Percentiles rank a stretch among this genome's conserved stretches.
phyloP scores from a whole-genome alignment of 1,140 invertebrate species.

The Papilio glaucus region DNA sequence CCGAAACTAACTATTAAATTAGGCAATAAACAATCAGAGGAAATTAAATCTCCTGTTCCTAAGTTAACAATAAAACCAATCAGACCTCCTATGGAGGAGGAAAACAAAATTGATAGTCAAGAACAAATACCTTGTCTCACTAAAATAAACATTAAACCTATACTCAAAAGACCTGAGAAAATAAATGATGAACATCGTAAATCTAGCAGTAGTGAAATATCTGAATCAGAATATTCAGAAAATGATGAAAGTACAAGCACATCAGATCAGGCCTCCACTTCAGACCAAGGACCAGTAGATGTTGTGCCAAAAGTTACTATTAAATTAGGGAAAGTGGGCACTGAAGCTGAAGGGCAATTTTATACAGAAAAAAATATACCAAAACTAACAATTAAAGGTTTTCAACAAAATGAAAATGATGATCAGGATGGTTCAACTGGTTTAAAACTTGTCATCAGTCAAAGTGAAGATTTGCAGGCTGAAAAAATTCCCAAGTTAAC shows the following conservation, averaged over 20 bases:
- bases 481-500: conserved; percentile 78
- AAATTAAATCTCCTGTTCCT: conserved; percentile 68
- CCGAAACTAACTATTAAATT: conserved; percentile 79
- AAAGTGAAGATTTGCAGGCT: conserved; percentile 64
- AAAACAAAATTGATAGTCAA: conserved; percentile 47
- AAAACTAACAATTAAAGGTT: conserved; percentile 75
- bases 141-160: conserved; percentile 79
- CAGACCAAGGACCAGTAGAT: conserved; percentile 69
- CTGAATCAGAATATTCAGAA: conserved; percentile 81
- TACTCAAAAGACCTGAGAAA: conserved; percentile 73
- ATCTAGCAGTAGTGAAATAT: conserved; percentile 82
- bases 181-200: conserved; percentile 73
- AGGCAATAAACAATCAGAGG: conserved; percentile 65
- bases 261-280: conserved; percentile 73
- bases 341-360: conserved; percentile 75
- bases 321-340: conserved; percentile 77
- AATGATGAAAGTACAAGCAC: conserved; percentile 80
- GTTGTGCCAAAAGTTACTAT: conserved; percentile 79
- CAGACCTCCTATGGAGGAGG: conserved; percentile 57
- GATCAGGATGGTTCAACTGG: conserved; percentile 57
- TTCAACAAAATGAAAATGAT: conserved; percentile 68
- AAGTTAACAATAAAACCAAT: conserved; percentile 79
- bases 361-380: conserved; percentile 76
- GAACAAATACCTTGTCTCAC: conserved; percentile 65
- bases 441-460: conserved; percentile 69